Evolutionary conservation across 1,140 invertebrate genomes (phyloP), one percentile per base, ranked within the genome.

Genomic region (Lepidurus arcticus): DNA sequence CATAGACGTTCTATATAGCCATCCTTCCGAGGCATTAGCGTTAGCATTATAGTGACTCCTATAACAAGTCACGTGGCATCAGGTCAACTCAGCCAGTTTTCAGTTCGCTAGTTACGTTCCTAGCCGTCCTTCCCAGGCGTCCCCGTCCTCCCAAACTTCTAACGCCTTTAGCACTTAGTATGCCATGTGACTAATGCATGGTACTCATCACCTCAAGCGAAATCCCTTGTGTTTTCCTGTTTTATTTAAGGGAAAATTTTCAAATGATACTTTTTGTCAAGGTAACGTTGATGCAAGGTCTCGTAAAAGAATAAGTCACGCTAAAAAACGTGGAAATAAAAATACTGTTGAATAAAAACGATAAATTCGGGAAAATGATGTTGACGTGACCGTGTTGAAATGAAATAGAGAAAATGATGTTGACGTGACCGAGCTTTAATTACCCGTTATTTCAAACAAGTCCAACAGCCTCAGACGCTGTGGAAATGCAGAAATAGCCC

Each of bases 401-500:
- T n/a, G n/a, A n/a, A 65, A 21, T 65, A 21, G 21, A 65, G 53
- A 65, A 65, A 65, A 21, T 4, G 34, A 34, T 34, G 34, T 34
- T 34, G 34, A 65, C 53, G 16, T 65, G 53, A 16, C 53, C 7
- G 8, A 65, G 53, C 16, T 21, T 65, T 16, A 21, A 16, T 65
- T 65, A 13, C n/a, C 16, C 53, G 53, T 65, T 65, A 65, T 65
- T 21, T 65, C 21, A 65, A 65, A 65, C 16, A 21, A 65, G 13
- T 9, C 16, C 53, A 13, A 21, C 16, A 65, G 9, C 5, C 1
- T 42, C 34, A 75, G 74, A 42, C 42, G 45, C 45, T 44, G n/a
- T n/a, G 53, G n/a, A 34, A 77, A 42, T 77, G 0, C 26, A 43
- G 0, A 44, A 77, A 44, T 53, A 78, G n/a, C 75, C 34, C 42